Base-by-base conservation (phyloP, 2,888 invertebrate species). In the Apodemia mormo region DNA sequence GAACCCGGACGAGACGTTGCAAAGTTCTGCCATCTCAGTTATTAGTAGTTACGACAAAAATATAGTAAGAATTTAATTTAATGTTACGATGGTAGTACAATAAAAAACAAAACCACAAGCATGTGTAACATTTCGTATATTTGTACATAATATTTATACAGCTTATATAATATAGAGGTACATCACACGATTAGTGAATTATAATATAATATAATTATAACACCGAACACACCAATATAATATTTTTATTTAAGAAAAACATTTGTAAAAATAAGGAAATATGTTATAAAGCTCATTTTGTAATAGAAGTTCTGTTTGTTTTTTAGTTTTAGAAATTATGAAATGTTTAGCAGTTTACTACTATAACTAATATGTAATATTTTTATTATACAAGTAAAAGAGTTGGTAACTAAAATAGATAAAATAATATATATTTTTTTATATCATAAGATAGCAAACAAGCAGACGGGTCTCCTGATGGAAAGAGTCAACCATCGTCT, bases 121-220 rank as follows among this genome's bases (percentile, higher is more conserved):
- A 37, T 82, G 78, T 73, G 83, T 88, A 90, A 90, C 90, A 88
- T 88, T 80, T 86, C 85, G 72, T 90, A 88, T 89, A 89, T 84
- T 85, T 87, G 77, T 81, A 78, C 76, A 79, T 81, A 78, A 79
- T 82, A 79, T 81, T 79, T 79, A 79, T 82, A 81, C 81, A 81
- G 72, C 9, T 66, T 61, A 68, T 67, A 70, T 71, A 56, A 72
- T 33, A 72, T 45, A 67, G 45, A 70, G 68, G 69, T 70, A 70
- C 71, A 69, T 68, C 68, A 65, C 68, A 69, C 68, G 69, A 52
- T 71, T 76, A 73, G 69, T 71, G 69, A 65, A 65, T 68, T 58
- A 43, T 58, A 74, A 65, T 70, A 70, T 22, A 22, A 22, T 65
- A 72, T 71, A 70, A 58, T 72, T 73, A 73, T 72, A 74, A 74